These are phyloP conservation scores for Narcine bancroftii DNA, from an alignment of 2,113 vertebrate genomes.

Conservation along the genomic window DNA sequence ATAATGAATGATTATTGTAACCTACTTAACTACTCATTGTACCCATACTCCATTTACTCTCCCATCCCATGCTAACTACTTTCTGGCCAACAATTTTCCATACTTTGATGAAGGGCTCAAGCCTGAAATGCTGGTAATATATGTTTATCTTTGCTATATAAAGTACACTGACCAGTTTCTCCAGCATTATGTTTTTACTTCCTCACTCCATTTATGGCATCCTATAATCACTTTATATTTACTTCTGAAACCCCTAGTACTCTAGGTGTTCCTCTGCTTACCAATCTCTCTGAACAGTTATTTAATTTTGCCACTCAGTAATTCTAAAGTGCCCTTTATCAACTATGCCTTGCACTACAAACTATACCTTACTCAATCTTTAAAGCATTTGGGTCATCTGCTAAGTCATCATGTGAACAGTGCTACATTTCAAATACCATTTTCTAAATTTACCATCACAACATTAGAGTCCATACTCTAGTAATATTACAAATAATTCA, in stretches of 20 bases:
- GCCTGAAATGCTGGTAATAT: no score
- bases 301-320: not conserved
- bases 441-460: not conserved
- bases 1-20: not conserved
- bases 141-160: no score
- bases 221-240: not conserved
- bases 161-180: no score
- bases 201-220: not conserved
- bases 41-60: not conserved
- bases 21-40: not conserved
- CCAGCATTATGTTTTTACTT: no score
- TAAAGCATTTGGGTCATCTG: not conserved
- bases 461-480: not conserved
- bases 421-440: not conserved
- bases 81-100: not conserved
- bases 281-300: not conserved
- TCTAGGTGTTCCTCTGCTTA: not conserved
- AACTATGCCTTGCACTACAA: not conserved
- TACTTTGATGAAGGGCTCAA: no score
- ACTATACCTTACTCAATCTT: not conserved
- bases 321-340: not conserved
- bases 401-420: not conserved
- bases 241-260: not conserved
- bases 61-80: not conserved
- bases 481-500: not conserved